Conservation (phyloP, 2,113 vertebrate genomes). For the Ceuthmochares aereus region DNA sequence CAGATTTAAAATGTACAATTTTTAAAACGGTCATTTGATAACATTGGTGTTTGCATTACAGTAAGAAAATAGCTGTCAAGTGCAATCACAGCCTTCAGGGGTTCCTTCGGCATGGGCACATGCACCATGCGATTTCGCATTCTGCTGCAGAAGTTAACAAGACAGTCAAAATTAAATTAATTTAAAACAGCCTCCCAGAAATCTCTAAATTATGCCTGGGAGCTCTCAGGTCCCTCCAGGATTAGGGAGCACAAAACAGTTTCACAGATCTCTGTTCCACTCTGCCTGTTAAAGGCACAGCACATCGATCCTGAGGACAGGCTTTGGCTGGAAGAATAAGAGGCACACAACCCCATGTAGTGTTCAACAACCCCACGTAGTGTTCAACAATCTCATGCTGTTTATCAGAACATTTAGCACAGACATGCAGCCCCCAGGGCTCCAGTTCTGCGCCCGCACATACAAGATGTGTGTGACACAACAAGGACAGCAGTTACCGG, state of each 20-base stretch:
- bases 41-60: background rate
- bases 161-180: background rate
- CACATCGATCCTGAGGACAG: background rate
- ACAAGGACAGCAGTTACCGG: background rate
- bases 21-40: background rate
- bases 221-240: background rate
- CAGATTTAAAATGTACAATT: background rate
- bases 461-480: background rate
- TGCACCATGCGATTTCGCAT: fast-evolving
- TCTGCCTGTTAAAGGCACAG: background rate
- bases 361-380: background rate
- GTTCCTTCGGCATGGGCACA: background rate
- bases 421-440: background rate
- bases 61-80: background rate
- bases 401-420: background rate
- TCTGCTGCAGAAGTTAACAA: background rate
- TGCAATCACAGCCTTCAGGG: background rate
- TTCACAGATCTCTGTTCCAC: background rate
- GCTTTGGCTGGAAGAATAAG: background rate
- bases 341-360: fast-evolving
- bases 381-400: background rate
- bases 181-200: slow-evolving; percentile 7
- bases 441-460: background rate
- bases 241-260: background rate
- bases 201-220: background rate